Base-by-base conservation (phyloP, 2,888 invertebrate genomes). In the Morinoia aosen region DNA sequence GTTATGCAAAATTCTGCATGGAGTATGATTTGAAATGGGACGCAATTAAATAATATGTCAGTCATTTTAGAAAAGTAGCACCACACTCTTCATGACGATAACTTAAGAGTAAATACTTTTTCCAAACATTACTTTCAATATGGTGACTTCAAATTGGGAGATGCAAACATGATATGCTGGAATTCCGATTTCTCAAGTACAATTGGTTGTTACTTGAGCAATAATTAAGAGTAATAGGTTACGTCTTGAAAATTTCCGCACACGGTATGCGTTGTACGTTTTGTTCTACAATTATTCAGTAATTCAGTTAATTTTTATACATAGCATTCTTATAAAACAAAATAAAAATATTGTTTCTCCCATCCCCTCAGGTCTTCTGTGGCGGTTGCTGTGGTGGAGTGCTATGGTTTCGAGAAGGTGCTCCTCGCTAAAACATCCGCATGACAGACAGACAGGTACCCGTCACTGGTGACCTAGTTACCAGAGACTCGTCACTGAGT, bases 341-440 rank as follows among this genome's bases (percentile, higher is more conserved):
- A 76, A 10, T 25, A 16, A 19, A 12, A 16, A 33, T 33, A 33
- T 33, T 10, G 8, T 76, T 76, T 76, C 76, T 25, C 33, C 33
- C 33, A 76, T 76, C 76, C 25, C 76, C 76, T 10, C 95, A 95
- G 95, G 93, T 95, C 95, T 16, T 95, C 95, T 39, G 95, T 95
- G 19, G 95, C 91, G 5, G 95, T 91, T 61, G 64, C 95, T 25
- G 95, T 95, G 39, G 91, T 95, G 19, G 95, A 95, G 14, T 95
- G 95, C 40, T 64, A 91, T 57, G 19, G 48, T n/a, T 95, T 95
- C 25, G 95, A 95, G 57, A 95, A 95, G 25, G 95, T 95, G 3
- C 93, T 95, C n/a, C 64, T 94, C 14, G 88, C 91, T 57, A 95
- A 58, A 48, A 76, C 56, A 40, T n/a, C 56, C 39, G 16, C 90